Percentiles rank a stretch among this genome's conserved stretches.
Conservation (phyloP, 2,888 invertebrate species). For the Morpho deidamia region DNA sequence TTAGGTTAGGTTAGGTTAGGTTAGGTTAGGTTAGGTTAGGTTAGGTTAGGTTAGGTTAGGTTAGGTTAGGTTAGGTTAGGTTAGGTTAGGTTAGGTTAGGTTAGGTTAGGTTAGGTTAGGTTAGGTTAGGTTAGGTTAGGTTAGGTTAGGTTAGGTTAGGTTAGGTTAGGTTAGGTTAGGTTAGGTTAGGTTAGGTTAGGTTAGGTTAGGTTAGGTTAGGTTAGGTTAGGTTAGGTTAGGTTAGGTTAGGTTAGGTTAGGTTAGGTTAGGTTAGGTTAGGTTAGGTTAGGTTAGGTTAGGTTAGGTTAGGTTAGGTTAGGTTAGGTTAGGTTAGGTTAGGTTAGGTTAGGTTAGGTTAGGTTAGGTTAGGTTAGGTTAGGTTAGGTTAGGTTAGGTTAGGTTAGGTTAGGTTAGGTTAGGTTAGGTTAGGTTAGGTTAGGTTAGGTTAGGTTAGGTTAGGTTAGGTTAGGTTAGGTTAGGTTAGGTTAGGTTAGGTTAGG, state of each 20-base stretch:
- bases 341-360: constrained; percentile 1
- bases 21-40: constrained; percentile 10
- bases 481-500: constrained; percentile 12
- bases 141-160: constrained; percentile 17
- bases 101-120: constrained; percentile 15
- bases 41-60: constrained; percentile 17
- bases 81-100: constrained; percentile 4
- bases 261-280: constrained; percentile 13
- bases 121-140: constrained; percentile 17
- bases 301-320: constrained; percentile 5
- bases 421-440: constrained; percentile 9
- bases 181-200: constrained; percentile 13
- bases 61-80: constrained; percentile 13
- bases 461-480: background rate
- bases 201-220: constrained; percentile 14
- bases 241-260: constrained; percentile 10
- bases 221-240: constrained; percentile 11
- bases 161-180: constrained; percentile 14
- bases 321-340: constrained; percentile 3
- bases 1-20: constrained; percentile 16
- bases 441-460: constrained; percentile 1
- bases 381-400: constrained; percentile 15
- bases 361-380: constrained; percentile 3
- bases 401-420: constrained; percentile 12
- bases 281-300: constrained; percentile 5